Evolutionary conservation across 92 coral and sea anemone genomes (phyloP), one percentile per base, ranked within the genome.

Genomic region (Palythoa grandiflora): DNA sequence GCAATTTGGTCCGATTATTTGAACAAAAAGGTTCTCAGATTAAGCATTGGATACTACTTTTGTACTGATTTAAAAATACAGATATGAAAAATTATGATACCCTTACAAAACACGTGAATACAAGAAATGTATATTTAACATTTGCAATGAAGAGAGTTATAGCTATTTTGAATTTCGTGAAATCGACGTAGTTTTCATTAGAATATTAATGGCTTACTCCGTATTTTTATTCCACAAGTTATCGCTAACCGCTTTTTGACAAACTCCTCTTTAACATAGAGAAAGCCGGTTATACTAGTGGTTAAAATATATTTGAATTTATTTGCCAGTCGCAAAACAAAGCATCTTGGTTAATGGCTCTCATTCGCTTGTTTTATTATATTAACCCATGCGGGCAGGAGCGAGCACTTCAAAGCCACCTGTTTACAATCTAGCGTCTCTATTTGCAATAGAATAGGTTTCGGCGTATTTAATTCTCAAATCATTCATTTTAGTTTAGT

Each of bases 291-390:
- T 53, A 54, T 47, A 53, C 52, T 21, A 13, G 6, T 40, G 38
- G 28, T 11, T 38, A 19, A 19, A 48, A 40, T 75, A 14, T 51
- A 19, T 36, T 52, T 55, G 17, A 36, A 17, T 77, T 77, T 77
- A 54, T 77, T 38, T 77, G 9, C 35, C 63, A 77, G 68, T 77
- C 20, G 83, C 13, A 11, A 48, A 81, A 81, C 75, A 81, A 81
- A 50, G 50, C 60, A 81, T 5, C 21, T 81, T 60, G 47, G 17
- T 40, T 51, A 65, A 65, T 20, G 21, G 52, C 70, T 40, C 83
- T 19, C 39, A 39, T 5, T 44, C 70, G 20, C 37, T 63, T 63
- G 21, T 63, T 63, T 21, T 10, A n/a, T 75, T 75, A 44, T 38
- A 17, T 19, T 19, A 19, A 51, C 71, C 21, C 15, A 11, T 38